Evolutionary conservation across 2,113 vertebrate genomes (phyloP).

Genomic region (Psilopogon haemacephalus): DNA sequence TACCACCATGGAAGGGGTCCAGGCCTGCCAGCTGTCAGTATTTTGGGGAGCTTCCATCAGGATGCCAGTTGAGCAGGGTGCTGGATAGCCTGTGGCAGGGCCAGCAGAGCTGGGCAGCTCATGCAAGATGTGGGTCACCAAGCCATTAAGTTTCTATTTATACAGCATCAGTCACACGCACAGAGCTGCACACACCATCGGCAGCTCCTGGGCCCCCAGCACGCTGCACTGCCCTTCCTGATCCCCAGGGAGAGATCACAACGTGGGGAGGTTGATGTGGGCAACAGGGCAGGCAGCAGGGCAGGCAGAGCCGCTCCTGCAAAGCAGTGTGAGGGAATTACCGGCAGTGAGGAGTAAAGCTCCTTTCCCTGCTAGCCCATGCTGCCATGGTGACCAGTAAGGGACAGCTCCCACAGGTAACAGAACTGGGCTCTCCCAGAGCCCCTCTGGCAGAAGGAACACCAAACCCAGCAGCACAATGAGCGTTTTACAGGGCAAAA

Average conservation of each 20-base stretch:
- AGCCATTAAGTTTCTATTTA: conserved; percentile 57
- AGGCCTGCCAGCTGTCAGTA: neutral
- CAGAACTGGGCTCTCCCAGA: neutral
- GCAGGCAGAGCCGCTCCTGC: neutral
- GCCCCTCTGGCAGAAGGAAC: neutral
- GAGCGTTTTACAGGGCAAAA: neutral
- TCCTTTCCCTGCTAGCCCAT: neutral
- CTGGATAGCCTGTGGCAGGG: neutral
- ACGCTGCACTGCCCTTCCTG: neutral
- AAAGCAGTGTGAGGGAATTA: neutral
- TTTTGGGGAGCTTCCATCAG: rapidly evolving
- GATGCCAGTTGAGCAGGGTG: rapidly evolving
- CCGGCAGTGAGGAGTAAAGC: neutral
- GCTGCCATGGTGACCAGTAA: neutral
- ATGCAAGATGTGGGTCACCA: conserved; percentile 49
- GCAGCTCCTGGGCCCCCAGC: neutral
- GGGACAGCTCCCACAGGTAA: neutral
- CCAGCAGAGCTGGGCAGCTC: neutral
- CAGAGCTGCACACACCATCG: neutral
- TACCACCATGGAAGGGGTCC: neutral
- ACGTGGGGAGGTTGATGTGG: neutral
- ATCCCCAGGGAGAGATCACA: neutral
- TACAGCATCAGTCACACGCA: neutral
- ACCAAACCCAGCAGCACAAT: neutral
- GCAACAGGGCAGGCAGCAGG: neutral